Evolutionary conservation across 2,113 vertebrate species (phyloP).

Genomic region (Emydura subglobosa): DNA sequence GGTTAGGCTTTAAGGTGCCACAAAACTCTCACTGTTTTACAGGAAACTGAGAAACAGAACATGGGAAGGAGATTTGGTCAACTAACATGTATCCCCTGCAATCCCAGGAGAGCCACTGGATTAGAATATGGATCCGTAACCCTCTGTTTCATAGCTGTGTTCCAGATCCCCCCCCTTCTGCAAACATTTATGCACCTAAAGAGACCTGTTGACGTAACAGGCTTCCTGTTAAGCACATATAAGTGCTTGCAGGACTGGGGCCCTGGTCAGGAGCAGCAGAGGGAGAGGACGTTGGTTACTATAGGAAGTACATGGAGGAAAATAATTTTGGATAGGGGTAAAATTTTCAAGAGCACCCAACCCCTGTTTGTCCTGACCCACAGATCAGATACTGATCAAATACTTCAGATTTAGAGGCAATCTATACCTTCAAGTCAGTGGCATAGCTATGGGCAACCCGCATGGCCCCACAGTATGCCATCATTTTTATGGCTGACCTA

Average conservation of each 20-base stretch:
- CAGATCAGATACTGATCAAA: no score
- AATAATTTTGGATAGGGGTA: background rate
- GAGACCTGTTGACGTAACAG: background rate
- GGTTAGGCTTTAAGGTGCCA: no score
- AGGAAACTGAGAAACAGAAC: background rate
- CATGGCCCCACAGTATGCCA: no score
- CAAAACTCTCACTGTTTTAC: no score
- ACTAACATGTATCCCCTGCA: no score
- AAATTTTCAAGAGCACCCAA: background rate
- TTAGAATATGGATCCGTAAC: background rate
- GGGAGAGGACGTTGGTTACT: background rate
- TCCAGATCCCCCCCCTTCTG: background rate
- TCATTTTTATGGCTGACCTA: no score
- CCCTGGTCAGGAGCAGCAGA: background rate
- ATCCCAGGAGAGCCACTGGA: no score
- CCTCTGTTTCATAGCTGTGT: background rate
- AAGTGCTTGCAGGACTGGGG: background rate
- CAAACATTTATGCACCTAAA: background rate
- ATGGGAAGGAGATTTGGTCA: background rate
- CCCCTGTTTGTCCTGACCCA: background rate
- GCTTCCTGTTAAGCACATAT: background rate
- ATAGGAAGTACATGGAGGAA: background rate
- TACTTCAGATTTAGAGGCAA: no score
- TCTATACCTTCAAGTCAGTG: no score
- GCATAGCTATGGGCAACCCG: no score